Conservation (phyloP, 2,113 vertebrate species). For the Peromyscus leucopus region DNA sequence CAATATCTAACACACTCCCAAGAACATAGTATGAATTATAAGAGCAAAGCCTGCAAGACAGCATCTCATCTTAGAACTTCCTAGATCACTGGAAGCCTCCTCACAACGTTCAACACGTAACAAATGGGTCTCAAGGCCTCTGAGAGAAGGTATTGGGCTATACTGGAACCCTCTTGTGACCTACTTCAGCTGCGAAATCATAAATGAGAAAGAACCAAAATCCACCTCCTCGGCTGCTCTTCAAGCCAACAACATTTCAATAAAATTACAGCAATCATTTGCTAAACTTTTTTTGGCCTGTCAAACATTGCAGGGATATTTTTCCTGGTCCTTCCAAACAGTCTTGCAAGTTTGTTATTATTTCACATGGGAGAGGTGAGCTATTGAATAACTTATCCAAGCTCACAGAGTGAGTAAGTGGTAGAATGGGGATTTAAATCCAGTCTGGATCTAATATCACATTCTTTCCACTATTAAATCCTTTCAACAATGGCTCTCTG, state of each 20-base stretch:
- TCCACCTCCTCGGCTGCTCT: background rate
- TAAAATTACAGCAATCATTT: background rate
- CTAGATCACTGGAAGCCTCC: background rate
- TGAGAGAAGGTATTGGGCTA: background rate
- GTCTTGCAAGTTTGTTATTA: conserved; percentile 41
- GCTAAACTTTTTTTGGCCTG: background rate
- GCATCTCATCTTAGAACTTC: background rate
- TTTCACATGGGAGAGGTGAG: background rate
- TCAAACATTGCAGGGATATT: conserved; percentile 34
- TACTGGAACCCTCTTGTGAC: background rate
- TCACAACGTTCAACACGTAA: background rate
- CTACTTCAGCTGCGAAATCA: conserved; percentile 21
- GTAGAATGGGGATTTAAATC: conserved; percentile 14
- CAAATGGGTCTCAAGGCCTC: background rate
- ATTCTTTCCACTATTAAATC: background rate
- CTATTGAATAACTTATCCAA: background rate
- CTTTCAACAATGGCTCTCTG: background rate
- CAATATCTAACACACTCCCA: background rate
- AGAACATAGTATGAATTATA: background rate
- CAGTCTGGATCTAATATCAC: background rate
- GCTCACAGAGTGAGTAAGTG: background rate
- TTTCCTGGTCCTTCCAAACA: background rate
- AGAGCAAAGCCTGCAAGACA: background rate
- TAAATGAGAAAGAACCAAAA: background rate
- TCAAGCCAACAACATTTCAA: background rate